These are phyloP conservation scores for Stegastes partitus DNA, from an alignment of 2,113 vertebrate genomes.

Conservation along the genomic window DNA sequence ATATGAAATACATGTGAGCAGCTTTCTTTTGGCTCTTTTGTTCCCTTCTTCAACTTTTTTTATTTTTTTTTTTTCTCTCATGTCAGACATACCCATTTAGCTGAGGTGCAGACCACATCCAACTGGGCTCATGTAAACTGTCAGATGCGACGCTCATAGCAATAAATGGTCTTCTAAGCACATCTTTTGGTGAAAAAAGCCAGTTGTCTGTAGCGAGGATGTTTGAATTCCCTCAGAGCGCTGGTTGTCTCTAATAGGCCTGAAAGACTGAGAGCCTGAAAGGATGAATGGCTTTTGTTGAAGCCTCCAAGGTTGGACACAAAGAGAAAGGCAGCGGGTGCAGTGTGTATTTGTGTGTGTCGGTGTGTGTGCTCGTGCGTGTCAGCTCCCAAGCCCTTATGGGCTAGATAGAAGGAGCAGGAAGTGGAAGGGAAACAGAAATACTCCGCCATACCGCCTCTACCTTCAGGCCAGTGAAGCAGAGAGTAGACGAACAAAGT, in stretches of 20 bases:
- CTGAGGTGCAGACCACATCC: not conserved
- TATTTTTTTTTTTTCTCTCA: not conserved
- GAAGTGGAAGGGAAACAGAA: conserved; percentile 68
- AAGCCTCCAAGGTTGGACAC: conserved; percentile 72
- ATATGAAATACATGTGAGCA: conserved; percentile 56
- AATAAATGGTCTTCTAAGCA: conserved; percentile 29
- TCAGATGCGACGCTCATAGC: conserved; percentile 32
- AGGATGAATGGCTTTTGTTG: conserved; percentile 81
- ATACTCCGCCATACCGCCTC: conserved; percentile 51
- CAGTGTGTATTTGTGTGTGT: conserved; percentile 37
- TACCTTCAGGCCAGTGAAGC: conserved; percentile 60
- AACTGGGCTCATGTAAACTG: conserved; percentile 42
- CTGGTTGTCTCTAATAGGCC: conserved; percentile 65
- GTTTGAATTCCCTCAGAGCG: conserved; percentile 68
- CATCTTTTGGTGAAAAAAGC: conserved; percentile 49
- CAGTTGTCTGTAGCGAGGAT: conserved; percentile 53
- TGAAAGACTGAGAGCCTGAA: conserved; percentile 71
- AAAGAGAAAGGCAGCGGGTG: conserved; percentile 65
- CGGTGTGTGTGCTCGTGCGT: conserved; percentile 26
- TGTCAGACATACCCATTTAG: not conserved
- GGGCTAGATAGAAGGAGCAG: conserved; percentile 63
- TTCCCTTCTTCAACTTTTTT: conserved; percentile 21
- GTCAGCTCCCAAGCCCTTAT: conserved; percentile 51
- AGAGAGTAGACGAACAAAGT: conserved; percentile 9
- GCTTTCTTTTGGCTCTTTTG: conserved; percentile 22